A percentile compares a stretch with the other conserved stretches of the same genome.
These are phyloP conservation scores for Ceratosolen solmsi DNA, from an alignment of 1,140 invertebrate species.

Conservation along the genomic window DNA sequence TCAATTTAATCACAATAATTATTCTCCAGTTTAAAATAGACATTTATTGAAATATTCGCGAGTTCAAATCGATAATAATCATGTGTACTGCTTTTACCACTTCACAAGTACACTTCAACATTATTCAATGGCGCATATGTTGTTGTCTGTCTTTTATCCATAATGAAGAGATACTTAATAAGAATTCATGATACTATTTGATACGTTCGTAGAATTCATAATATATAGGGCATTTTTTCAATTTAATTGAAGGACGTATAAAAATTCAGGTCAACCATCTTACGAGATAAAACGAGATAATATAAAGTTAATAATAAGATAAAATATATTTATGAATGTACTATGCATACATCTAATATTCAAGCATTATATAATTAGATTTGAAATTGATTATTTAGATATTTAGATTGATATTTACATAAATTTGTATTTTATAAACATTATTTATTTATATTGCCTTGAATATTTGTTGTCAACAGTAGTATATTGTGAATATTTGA, in stretches of 20 bases:
- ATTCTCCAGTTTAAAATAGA: not conserved
- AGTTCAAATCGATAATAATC: not conserved
- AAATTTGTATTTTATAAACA: not conserved
- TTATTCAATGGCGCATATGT: constrained; percentile 10
- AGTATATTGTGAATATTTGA: constrained; percentile 15
- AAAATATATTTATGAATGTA: constrained; percentile 9
- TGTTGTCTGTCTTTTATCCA: not conserved
- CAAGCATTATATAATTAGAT: not conserved
- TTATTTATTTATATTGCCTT: not conserved
- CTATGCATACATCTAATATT: not conserved
- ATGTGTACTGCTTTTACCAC: constrained; percentile 29
- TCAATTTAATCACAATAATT: not conserved
- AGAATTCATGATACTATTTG: not conserved
- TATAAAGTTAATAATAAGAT: too few relatives aligned
- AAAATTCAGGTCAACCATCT: not conserved
- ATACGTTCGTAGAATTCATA: constrained; percentile 10
- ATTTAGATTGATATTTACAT: not conserved
- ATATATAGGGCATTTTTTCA: constrained; percentile 10
- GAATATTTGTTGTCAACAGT: constrained; percentile 9
- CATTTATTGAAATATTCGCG: not conserved
- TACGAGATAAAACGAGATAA: too few relatives aligned
- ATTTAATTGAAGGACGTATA: not conserved
- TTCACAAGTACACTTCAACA: not conserved
- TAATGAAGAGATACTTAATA: constrained; percentile 10
- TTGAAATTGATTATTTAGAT: not conserved